Evolutionary conservation across 2,888 invertebrate species (phyloP).

Genomic region (Caradrina kadenii): DNA sequence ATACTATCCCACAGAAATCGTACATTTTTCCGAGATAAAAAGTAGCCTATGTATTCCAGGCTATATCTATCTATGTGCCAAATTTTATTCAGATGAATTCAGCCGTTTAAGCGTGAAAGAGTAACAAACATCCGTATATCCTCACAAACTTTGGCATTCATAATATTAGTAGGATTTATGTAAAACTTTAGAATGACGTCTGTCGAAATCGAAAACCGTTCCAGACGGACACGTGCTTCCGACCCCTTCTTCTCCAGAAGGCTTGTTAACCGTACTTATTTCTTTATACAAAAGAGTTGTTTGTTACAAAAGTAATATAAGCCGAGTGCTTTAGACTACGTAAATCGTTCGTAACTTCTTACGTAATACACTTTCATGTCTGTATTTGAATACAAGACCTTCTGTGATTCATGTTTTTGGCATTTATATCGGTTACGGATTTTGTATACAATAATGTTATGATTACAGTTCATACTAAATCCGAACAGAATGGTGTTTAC

Average conservation of each 20-base stretch:
- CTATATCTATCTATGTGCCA: too few relatives aligned
- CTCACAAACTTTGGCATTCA: too few relatives aligned
- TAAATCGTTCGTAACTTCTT: constrained; percentile 1
- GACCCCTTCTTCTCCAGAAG: neutral
- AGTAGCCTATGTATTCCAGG: too few relatives aligned
- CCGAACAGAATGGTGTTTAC: neutral
- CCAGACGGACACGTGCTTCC: neutral
- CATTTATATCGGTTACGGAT: neutral
- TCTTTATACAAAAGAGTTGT: constrained; percentile 6
- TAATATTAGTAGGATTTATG: too few relatives aligned
- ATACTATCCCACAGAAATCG: too few relatives aligned
- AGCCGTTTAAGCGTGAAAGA: too few relatives aligned
- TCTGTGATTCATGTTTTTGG: neutral
- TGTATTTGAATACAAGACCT: neutral
- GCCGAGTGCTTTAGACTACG: neutral
- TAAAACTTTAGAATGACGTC: neutral
- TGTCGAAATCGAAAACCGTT: neutral
- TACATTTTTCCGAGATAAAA: too few relatives aligned
- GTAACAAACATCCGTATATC: too few relatives aligned
- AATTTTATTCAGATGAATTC: too few relatives aligned
- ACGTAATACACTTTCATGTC: constrained; percentile 4
- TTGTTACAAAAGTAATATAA: constrained; percentile 23
- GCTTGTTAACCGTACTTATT: neutral
- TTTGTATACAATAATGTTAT: neutral
- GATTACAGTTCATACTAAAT: neutral